Conservation (phyloP, 2,888 invertebrate genomes). For the Mayetiola destructor region DNA sequence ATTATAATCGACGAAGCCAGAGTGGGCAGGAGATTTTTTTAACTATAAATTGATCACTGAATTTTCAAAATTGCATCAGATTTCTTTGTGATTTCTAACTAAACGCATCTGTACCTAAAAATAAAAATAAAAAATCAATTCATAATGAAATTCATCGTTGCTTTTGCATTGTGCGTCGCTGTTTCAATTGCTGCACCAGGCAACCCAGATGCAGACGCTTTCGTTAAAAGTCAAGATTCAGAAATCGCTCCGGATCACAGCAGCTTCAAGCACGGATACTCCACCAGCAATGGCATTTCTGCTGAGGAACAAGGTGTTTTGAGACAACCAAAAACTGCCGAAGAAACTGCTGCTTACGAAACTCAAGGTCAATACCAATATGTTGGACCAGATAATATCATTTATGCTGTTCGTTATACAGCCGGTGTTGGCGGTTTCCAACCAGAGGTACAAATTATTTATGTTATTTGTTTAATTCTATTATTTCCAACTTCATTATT, state of each 20-base stretch:
- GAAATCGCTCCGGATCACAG: neutral
- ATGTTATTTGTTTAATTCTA: no score
- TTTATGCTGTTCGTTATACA: conserved; percentile 35
- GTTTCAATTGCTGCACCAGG: conserved; percentile 27
- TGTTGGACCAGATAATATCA: conserved; percentile 36
- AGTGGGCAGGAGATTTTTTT: no score
- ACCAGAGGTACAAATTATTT: no score
- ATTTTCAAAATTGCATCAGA: no score
- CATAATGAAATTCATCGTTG: conserved; percentile 26
- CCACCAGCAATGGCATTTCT: conserved; percentile 36
- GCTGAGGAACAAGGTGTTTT: conserved; percentile 34
- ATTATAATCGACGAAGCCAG: no score
- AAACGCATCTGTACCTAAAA: no score
- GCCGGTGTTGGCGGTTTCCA: conserved; percentile 43
- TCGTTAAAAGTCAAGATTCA: neutral
- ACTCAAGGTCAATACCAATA: conserved; percentile 36
- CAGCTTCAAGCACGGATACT: conserved; percentile 21
- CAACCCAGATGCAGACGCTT: neutral
- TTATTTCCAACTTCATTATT: no score
- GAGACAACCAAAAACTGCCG: conserved; percentile 35
- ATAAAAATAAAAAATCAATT: no score
- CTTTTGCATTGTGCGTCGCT: conserved; percentile 26
- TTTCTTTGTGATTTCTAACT: no score
- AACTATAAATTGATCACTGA: no score
- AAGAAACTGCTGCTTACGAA: conserved; percentile 19